Evolutionary conservation across 1,140 invertebrate genomes (phyloP).

Genomic region (Achatina immaculata): DNA sequence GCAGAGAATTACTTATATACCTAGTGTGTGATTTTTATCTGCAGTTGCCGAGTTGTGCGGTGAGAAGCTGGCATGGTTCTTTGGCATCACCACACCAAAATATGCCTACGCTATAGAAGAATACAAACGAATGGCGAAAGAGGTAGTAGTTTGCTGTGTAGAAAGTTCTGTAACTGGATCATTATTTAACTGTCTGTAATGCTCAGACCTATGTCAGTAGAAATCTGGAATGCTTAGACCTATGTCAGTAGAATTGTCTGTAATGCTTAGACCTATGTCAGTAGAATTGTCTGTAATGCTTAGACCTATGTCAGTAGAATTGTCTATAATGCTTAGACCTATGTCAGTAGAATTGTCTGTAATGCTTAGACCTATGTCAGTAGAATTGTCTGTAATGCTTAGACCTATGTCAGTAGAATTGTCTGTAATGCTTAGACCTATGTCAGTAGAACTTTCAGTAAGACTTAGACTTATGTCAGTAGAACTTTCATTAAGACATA

Average conservation of each 20-base stretch:
- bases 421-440: too few relatives aligned
- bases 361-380: too few relatives aligned
- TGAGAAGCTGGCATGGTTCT: slow-evolving; percentile 84
- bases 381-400: too few relatives aligned
- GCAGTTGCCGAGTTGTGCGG: slow-evolving; percentile 86
- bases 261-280: neutral
- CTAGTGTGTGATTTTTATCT: too few relatives aligned
- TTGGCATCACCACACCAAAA: slow-evolving; percentile 92
- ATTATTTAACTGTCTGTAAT: neutral
- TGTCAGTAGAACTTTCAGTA: too few relatives aligned
- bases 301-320: neutral
- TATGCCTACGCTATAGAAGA: slow-evolving; percentile 91
- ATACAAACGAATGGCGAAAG: slow-evolving; percentile 66
- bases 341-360: too few relatives aligned
- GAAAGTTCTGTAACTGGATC: neutral
- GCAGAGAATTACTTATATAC: too few relatives aligned
- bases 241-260: neutral
- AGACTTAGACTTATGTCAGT: too few relatives aligned
- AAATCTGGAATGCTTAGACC: neutral
- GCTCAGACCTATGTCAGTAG: neutral
- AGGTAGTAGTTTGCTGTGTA: too few relatives aligned
- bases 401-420: too few relatives aligned
- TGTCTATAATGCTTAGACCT: neutral
- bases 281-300: neutral
- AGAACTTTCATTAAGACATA: too few relatives aligned